Evolutionary conservation across 37 sponge, comb jelly and placozoan genomes (phyloP).

Genomic region (Tethya wilhelma): DNA sequence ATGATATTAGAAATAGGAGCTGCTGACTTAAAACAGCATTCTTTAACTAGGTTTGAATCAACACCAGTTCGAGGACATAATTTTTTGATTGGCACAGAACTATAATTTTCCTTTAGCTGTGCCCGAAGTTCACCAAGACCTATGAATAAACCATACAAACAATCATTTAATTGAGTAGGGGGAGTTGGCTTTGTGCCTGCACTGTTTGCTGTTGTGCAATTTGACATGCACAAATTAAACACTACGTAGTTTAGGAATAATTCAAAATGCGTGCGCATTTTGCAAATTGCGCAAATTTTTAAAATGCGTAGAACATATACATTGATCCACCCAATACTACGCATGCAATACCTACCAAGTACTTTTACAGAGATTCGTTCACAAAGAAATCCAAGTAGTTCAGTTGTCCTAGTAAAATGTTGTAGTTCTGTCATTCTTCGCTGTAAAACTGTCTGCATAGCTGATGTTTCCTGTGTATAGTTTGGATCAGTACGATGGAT

Average conservation of each 20-base stretch:
- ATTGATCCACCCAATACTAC: too few species aligned
- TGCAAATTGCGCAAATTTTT: too few species aligned
- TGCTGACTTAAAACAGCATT: constrained; percentile 16
- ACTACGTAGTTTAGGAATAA: too few species aligned
- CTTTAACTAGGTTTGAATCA: constrained; percentile 1
- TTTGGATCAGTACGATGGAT: neutral
- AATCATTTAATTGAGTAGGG: too few species aligned
- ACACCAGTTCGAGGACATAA: neutral
- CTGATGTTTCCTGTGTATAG: neutral
- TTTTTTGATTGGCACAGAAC: constrained; percentile 4
- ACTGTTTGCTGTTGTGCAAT: too few species aligned
- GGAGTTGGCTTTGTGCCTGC: too few species aligned
- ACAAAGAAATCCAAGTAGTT: constrained; percentile 18
- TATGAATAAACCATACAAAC: too few species aligned
- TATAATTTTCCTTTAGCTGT: constrained; percentile 7
- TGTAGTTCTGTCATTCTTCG: constrained; percentile 1
- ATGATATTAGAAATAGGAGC: neutral
- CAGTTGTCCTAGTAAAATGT: neutral
- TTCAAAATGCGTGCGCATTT: too few species aligned
- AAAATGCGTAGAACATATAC: too few species aligned
- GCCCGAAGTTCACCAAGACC: neutral
- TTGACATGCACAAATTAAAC: too few species aligned
- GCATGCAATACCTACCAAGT: neutral
- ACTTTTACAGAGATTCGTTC: neutral
- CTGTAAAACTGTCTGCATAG: neutral